Conservation (phyloP, 2,797 vertebrate genomes). For the Girardinus metallicus region DNA sequence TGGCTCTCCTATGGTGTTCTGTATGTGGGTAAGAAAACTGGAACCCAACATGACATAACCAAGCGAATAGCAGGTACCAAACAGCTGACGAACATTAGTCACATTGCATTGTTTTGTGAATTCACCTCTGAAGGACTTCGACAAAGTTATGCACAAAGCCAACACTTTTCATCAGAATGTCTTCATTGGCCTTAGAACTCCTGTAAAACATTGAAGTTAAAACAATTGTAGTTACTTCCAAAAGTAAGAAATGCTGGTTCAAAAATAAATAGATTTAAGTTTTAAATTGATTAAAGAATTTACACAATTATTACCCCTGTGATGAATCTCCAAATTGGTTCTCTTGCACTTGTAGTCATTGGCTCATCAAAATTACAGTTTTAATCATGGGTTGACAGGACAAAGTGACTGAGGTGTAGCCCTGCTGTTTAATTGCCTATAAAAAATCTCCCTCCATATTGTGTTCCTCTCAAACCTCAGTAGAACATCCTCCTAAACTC, state of each 20-base stretch:
- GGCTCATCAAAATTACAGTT: constrained; percentile 10
- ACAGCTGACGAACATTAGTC: not conserved
- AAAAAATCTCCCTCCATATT: constrained; percentile 17
- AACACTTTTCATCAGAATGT: not conserved
- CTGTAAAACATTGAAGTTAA: not conserved
- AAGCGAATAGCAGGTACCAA: too few species aligned
- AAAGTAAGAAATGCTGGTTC: not conserved
- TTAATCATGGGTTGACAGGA: constrained; percentile 6
- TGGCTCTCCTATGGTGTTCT: too few species aligned
- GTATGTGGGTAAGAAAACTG: too few species aligned
- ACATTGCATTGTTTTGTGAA: not conserved
- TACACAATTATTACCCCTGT: not conserved
- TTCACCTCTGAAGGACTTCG: not conserved
- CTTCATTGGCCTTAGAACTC: not conserved
- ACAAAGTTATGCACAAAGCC: not conserved
- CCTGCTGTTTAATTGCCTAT: constrained; percentile 40
- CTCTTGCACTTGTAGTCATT: not conserved
- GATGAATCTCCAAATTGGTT: not conserved
- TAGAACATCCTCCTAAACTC: constrained; percentile 1
- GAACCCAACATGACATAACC: too few species aligned
- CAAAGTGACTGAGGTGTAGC: constrained; percentile 12
- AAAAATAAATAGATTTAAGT: not conserved
- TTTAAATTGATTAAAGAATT: not conserved
- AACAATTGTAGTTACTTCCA: not conserved
- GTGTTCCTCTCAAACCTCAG: constrained; percentile 2